These are phyloP conservation scores for Calliopum simillimum DNA, from an alignment of 2,888 invertebrate species.

Conservation along the genomic window DNA sequence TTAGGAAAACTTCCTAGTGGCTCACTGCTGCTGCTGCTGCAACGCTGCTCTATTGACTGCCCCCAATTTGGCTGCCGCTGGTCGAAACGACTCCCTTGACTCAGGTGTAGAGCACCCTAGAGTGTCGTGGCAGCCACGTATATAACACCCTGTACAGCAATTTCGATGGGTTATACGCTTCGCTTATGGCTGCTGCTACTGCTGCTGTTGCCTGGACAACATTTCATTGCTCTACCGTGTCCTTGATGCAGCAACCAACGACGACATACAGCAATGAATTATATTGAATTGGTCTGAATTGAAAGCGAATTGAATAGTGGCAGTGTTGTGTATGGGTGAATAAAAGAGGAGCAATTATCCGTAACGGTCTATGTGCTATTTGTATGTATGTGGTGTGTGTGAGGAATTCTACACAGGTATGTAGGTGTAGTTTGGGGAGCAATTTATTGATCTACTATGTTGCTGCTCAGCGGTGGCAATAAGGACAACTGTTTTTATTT, in stretches of 20 bases:
- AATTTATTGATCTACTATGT: too few relatives aligned
- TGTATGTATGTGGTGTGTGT: too few relatives aligned
- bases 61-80: neutral
- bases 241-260: neutral
- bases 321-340: slow-evolving; percentile 38
- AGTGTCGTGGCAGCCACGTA: slow-evolving; percentile 68
- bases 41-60: neutral
- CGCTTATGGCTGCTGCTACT: slow-evolving; percentile 50
- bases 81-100: slow-evolving; percentile 66
- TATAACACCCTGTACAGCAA: slow-evolving; percentile 68
- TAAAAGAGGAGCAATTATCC: neutral
- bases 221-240: neutral
- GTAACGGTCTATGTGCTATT: slow-evolving; percentile 21
- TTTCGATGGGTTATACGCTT: slow-evolving; percentile 63
- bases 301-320: slow-evolving; percentile 41
- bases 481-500: too few relatives aligned
- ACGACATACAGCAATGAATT: neutral
- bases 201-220: slow-evolving; percentile 5
- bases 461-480: too few relatives aligned
- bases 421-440: too few relatives aligned
- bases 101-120: slow-evolving; percentile 68
- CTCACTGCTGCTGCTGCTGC: neutral
- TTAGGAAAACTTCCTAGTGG: slow-evolving; percentile 59
- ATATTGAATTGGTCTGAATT: slow-evolving; percentile 20
- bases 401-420: too few relatives aligned